These are phyloP conservation scores for Scaptomyza caliginosa DNA, from an alignment of 2,888 invertebrate species.

Conservation along the genomic window DNA sequence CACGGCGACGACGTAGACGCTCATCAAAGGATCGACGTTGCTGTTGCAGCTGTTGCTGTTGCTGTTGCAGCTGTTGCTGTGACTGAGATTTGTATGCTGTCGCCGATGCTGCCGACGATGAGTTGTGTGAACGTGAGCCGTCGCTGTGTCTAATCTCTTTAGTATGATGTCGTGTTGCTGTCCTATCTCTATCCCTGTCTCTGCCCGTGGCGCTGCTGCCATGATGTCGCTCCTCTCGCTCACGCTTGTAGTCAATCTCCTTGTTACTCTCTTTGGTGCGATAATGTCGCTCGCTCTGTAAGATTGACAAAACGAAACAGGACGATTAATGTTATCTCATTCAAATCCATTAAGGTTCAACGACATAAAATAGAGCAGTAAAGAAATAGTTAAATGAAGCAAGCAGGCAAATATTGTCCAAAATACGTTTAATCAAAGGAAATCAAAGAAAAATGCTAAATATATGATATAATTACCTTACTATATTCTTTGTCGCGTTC, in stretches of 20 bases:
- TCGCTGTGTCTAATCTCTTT: conserved; percentile 55
- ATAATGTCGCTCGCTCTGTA: conserved; percentile 64
- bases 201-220: conserved; percentile 27
- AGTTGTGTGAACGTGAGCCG: conserved; percentile 38
- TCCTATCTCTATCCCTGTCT: conserved; percentile 34
- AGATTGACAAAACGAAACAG: background rate
- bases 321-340: background rate
- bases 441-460: no score
- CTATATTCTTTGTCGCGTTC: conserved; percentile 56
- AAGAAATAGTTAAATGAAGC: background rate
- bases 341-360: background rate
- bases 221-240: conserved; percentile 46
- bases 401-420: no score
- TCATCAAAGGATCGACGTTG: conserved; percentile 66
- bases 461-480: conserved; percentile 39
- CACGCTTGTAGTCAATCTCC: conserved; percentile 59
- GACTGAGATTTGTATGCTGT: conserved; percentile 53
- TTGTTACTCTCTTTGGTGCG: conserved; percentile 66
- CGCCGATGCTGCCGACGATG: conserved; percentile 28
- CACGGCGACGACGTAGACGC: conserved; percentile 53
- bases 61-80: conserved; percentile 31
- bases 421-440: no score
- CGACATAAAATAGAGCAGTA: background rate
- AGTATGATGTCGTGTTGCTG: conserved; percentile 34
- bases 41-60: conserved; percentile 11